Base-by-base conservation (phyloP, 2,888 invertebrate species). In the Scrobipalpa costella region DNA sequence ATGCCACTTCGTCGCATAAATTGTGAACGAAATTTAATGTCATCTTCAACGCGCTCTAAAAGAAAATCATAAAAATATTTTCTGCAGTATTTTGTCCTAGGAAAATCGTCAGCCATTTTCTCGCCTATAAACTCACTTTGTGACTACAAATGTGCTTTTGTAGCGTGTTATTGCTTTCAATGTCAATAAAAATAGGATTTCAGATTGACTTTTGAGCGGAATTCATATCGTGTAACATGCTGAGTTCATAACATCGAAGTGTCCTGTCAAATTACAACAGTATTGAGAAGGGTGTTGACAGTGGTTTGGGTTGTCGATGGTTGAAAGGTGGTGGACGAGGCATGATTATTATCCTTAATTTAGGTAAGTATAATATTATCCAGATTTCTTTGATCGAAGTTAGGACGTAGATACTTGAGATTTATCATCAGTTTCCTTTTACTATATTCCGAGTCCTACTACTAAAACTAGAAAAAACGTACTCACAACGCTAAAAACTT, bases 211-310 rank as follows among this genome's bases (percentile, higher is more conserved):
- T 40, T 13, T 66, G 66, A 66, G 67, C 71, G 61, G 68, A 68
- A 71, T 71, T 71, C 73, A 71, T 69, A 68, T 69, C 68, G 71
- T 68, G 67, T 63, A 68, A 69, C 67, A 63, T 68, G 68, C 59
- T 67, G 61, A 50, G 68, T 66, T 69, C 71, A 71, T 71, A 69
- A 70, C 68, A 68, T 71, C 67, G 69, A 76, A 71, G 64, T 73
- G 72, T 74, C 72, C 68, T 74, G 74, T 78, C 78, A 77, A 78
- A 80, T 80, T 73, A 82, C 76, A 72, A 67, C 64, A 69, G 68
- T 70, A 70, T 73, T 70, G 70, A 74, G 69, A 69, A 76, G 72
- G 77, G 73, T 73, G 75, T 72, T 74, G 76, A 74, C 73, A 73
- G 27, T 55, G 55, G 55, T 55, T 27, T 55, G 6, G 33, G 33